These are phyloP conservation scores for Eucera pruinosa DNA, from an alignment of 2,888 invertebrate species.

Conservation along the genomic window DNA sequence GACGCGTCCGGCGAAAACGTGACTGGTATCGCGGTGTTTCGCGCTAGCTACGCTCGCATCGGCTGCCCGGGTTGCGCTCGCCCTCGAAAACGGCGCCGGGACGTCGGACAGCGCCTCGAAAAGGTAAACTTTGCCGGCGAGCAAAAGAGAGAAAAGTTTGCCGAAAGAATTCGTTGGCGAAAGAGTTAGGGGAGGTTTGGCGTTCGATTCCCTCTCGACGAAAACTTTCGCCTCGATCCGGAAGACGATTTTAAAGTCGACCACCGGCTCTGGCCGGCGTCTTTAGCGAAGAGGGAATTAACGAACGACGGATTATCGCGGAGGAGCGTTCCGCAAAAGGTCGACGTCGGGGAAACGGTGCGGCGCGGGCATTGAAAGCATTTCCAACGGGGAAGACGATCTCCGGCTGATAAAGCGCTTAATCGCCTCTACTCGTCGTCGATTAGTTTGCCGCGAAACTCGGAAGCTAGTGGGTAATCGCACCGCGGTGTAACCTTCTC, in stretches of 20 bases:
- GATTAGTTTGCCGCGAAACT: background rate
- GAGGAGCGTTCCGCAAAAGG: background rate
- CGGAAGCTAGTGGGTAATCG: too few relatives aligned
- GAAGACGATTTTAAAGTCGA: background rate
- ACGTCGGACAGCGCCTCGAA: background rate
- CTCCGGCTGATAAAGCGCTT: slow-evolving; percentile 1
- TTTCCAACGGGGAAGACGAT: background rate
- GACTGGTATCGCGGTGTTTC: slow-evolving; percentile 13
- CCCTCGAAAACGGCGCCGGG: background rate
- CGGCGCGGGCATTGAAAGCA: background rate
- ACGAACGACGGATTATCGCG: slow-evolving; percentile 1
- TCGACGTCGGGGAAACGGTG: background rate
- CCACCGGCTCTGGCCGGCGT: background rate
- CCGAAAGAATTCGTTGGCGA: background rate
- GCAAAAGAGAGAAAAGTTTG: background rate
- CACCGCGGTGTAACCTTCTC: too few relatives aligned
- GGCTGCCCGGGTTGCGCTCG: background rate
- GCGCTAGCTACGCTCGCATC: background rate
- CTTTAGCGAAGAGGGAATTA: background rate
- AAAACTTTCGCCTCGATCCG: background rate
- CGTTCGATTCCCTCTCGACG: slow-evolving; percentile 1
- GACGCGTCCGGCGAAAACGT: slow-evolving; percentile 37
- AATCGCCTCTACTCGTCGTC: slow-evolving; percentile 11
- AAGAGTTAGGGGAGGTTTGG: background rate
- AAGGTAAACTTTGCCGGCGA: background rate